Percentiles rank a stretch among this genome's conserved stretches.
Evolutionary conservation across 2,888 invertebrate genomes (phyloP).

Genomic region (Orthonevra nobilis): DNA sequence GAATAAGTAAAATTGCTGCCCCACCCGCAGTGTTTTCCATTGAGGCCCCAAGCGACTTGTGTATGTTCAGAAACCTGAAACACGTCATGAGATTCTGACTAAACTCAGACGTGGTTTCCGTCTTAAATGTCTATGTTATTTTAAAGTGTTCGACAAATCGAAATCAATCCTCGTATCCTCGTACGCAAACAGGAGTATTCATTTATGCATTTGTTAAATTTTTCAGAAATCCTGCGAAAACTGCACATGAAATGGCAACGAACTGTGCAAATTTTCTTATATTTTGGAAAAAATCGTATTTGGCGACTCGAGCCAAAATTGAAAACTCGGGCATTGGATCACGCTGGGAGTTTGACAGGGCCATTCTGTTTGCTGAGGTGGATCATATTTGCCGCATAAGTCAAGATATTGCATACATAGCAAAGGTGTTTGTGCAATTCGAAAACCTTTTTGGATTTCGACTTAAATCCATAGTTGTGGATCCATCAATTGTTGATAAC

Average conservation of each 20-base stretch:
- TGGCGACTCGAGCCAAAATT: constrained; percentile 89
- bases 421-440: constrained; percentile 91
- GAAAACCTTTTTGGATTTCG: constrained; percentile 94
- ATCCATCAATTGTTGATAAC: constrained; percentile 92
- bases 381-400: constrained; percentile 92
- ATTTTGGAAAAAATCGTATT: constrained; percentile 84
- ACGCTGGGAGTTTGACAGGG: constrained; percentile 95
- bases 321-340: constrained; percentile 91
- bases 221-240: constrained; percentile 75
- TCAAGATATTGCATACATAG: constrained; percentile 88
- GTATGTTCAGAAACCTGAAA: too few species aligned
- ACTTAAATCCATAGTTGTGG: constrained; percentile 91
- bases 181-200: too few species aligned
- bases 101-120: too few species aligned
- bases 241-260: constrained; percentile 77
- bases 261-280: constrained; percentile 78
- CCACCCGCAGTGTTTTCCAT: too few species aligned
- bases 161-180: too few species aligned
- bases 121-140: too few species aligned
- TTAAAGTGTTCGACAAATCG: too few species aligned
- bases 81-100: too few species aligned
- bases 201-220: not conserved
- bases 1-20: too few species aligned
- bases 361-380: constrained; percentile 89
- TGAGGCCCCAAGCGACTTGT: too few species aligned